phyloP scores from a whole-genome alignment of 2,888 invertebrate genomes.

The Oxyteleia sp. region DNA sequence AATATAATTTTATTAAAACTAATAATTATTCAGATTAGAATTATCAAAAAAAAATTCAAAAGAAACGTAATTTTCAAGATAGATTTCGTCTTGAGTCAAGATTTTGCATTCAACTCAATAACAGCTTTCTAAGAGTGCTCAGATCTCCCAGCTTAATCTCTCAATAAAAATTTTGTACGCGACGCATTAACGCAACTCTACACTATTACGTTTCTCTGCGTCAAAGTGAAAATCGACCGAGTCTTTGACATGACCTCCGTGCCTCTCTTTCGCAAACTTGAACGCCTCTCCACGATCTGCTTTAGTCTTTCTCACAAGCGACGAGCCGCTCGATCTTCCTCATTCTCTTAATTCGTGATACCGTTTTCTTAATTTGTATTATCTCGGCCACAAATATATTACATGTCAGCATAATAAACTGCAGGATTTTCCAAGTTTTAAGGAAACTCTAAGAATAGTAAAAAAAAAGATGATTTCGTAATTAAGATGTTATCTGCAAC shows the following conservation, averaged over 20 bases:
- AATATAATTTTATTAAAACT: too few species aligned
- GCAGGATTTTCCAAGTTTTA: neutral
- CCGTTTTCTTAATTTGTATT: slow-evolving; percentile 6
- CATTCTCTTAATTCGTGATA: slow-evolving; percentile 18
- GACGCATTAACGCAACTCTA: slow-evolving; percentile 25
- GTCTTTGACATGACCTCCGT: slow-evolving; percentile 43
- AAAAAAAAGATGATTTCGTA: too few species aligned
- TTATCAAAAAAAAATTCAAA: too few species aligned
- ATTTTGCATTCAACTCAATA: too few species aligned
- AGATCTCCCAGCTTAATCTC: slow-evolving; percentile 30
- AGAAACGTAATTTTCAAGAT: too few species aligned
- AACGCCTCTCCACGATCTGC: slow-evolving; percentile 32
- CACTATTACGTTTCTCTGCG: neutral
- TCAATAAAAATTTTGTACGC: slow-evolving; percentile 27
- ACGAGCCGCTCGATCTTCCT: slow-evolving; percentile 23
- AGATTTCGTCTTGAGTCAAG: too few species aligned
- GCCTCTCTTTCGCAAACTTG: slow-evolving; percentile 12
- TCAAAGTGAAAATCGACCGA: slow-evolving; percentile 7
- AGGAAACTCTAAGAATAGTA: too few species aligned
- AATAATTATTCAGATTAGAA: too few species aligned
- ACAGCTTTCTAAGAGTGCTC: too few species aligned
- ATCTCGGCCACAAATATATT: neutral
- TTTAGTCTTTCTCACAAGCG: slow-evolving; percentile 27
- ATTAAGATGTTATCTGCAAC: neutral
- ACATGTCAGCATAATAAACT: neutral